These are phyloP conservation scores for Lipophrys pholis DNA, from an alignment of 2,113 vertebrate genomes.

Conservation along the genomic window DNA sequence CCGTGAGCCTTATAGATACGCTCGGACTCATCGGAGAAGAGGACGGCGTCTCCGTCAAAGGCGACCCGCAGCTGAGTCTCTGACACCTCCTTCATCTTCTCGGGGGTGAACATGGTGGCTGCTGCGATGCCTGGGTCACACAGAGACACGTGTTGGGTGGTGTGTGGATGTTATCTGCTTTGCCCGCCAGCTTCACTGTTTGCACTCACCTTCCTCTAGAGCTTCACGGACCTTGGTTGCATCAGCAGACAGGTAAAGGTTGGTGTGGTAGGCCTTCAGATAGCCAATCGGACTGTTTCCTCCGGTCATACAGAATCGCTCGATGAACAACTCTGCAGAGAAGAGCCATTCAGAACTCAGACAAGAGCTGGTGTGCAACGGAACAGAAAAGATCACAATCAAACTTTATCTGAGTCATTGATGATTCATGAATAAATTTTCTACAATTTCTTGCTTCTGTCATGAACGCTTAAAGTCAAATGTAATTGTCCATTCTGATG, in stretches of 20 bases:
- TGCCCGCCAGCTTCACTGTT: background rate
- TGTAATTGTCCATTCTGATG: no score
- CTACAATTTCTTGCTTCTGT: no score
- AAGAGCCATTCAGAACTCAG: conserved; percentile 1
- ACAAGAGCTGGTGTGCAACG: background rate
- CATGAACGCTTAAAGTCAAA: no score
- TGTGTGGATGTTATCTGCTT: background rate
- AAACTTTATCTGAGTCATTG: background rate
- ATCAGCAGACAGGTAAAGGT: conserved; percentile 96
- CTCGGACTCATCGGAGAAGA: conserved; percentile 96
- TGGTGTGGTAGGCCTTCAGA: conserved; percentile 95
- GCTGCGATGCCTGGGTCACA: conserved; percentile 89
- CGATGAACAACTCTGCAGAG: conserved; percentile 90
- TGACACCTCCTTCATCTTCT: conserved; percentile 85
- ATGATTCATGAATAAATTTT: no score
- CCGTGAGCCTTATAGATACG: conserved; percentile 94
- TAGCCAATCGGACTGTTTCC: conserved; percentile 96
- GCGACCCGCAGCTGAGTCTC: conserved; percentile 94
- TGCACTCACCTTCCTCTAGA: conserved; percentile 90
- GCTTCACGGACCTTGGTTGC: conserved; percentile 92
- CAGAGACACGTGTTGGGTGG: background rate
- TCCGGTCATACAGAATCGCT: conserved; percentile 97
- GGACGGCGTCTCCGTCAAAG: conserved; percentile 94
- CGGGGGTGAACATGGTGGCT: conserved; percentile 93
- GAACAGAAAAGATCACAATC: background rate